These are phyloP conservation scores for Habroteleia sp. DNA, from an alignment of 2,888 invertebrate species.

Conservation along the genomic window DNA sequence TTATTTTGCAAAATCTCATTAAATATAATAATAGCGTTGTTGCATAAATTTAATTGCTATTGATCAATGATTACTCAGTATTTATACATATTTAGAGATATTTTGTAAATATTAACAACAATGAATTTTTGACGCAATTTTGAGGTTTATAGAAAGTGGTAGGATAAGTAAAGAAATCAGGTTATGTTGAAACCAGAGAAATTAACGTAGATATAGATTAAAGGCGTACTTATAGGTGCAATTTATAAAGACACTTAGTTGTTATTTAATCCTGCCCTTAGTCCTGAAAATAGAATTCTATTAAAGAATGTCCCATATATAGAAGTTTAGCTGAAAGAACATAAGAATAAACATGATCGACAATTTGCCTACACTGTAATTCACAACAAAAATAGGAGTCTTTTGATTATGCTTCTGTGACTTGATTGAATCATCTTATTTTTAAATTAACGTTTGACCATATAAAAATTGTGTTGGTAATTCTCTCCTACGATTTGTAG, in stretches of 20 bases:
- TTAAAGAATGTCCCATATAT: no score
- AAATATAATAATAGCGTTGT: no score
- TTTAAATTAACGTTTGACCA: constrained; percentile 8
- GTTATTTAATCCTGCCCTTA: constrained; percentile 14
- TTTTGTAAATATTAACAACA: no score
- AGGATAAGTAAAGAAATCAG: constrained; percentile 13
- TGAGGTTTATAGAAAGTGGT: no score
- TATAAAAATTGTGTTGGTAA: constrained; percentile 35
- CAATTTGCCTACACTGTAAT: no score
- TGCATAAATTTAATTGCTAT: no score
- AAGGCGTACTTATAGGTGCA: constrained; percentile 35
- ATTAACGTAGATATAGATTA: constrained; percentile 43
- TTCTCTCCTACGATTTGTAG: constrained; percentile 19
- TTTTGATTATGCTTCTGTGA: constrained; percentile 47
- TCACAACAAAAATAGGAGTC: constrained; percentile 26
- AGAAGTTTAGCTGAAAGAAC: no score
- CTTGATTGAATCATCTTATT: constrained; percentile 21
- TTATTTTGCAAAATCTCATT: no score
- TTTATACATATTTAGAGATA: no score
- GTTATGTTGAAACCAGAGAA: constrained; percentile 42
- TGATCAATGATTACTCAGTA: no score
- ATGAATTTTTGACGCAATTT: no score
- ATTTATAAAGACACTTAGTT: constrained; percentile 19
- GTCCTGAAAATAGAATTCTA: constrained; percentile 34
- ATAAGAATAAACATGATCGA: no score